Conservation (phyloP, 1,140 invertebrate genomes). For the Callitettix versicolor region DNA sequence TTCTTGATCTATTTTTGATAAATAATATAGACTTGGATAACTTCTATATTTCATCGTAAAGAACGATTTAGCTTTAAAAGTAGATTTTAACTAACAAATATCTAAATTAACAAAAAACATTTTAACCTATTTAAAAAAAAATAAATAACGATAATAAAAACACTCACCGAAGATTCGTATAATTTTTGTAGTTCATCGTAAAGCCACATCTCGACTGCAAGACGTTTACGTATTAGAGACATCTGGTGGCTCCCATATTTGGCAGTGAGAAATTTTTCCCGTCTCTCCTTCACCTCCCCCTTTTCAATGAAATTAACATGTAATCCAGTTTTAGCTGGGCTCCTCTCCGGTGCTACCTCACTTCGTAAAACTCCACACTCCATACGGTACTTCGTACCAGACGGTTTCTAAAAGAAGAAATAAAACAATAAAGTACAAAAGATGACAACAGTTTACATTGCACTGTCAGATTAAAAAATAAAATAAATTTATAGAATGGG, state of each 20-base stretch:
- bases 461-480: no score
- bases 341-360: slow-evolving; percentile 47
- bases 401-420: no score
- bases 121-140: not conserved
- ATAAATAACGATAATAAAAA: not conserved
- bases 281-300: slow-evolving; percentile 71
- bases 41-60: no score
- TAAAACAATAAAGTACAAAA: no score
- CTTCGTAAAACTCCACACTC: slow-evolving; percentile 23
- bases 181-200: slow-evolving; percentile 88
- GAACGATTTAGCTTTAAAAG: not conserved
- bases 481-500: no score
- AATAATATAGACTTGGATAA: no score
- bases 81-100: not conserved
- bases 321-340: slow-evolving; percentile 63
- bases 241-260: slow-evolving; percentile 96
- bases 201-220: slow-evolving; percentile 94
- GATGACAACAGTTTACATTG: no score
- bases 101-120: no score
- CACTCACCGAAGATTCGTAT: slow-evolving; percentile 67
- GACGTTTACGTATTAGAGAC: slow-evolving; percentile 86
- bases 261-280: slow-evolving; percentile 90
- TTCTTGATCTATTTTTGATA: no score
- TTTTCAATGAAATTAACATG: slow-evolving; percentile 83
- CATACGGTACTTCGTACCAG: slow-evolving; percentile 7